A percentile compares a stretch with the other conserved stretches of the same genome.
Evolutionary conservation across 2,888 invertebrate genomes (phyloP).

Genomic region (Cosmorhoe ocellata): DNA sequence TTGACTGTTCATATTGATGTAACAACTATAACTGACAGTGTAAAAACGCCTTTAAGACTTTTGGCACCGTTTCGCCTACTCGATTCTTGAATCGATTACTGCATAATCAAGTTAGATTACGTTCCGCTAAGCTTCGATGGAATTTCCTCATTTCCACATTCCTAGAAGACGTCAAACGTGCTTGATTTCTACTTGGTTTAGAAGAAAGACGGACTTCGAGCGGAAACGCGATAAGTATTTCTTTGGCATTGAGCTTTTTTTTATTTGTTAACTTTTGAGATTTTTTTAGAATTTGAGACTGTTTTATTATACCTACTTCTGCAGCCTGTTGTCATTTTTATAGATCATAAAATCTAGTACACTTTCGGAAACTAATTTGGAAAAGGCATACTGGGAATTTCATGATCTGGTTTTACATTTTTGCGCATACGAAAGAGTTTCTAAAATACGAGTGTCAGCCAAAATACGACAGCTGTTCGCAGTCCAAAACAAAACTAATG

Average conservation of each 20-base stretch:
- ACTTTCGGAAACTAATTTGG: too few relatives aligned
- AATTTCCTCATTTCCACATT: conserved; percentile 40
- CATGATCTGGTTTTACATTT: conserved; percentile 1
- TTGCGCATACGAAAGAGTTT: conserved; percentile 15
- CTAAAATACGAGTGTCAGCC: conserved; percentile 26
- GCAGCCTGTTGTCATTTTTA: too few relatives aligned
- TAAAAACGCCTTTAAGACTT: conserved; percentile 27
- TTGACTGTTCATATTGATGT: not conserved
- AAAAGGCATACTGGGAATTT: too few relatives aligned
- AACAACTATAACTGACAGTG: not conserved
- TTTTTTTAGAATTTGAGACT: too few relatives aligned
- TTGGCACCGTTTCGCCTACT: conserved; percentile 36
- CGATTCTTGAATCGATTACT: conserved; percentile 43
- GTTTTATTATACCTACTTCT: too few relatives aligned
- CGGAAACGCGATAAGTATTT: too few relatives aligned
- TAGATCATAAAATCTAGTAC: too few relatives aligned
- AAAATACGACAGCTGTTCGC: conserved; percentile 41
- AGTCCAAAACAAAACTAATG: conserved; percentile 47
- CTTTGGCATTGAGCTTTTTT: too few relatives aligned
- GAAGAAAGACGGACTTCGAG: too few relatives aligned
- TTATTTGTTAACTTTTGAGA: too few relatives aligned
- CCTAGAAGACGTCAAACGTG: conserved; percentile 21
- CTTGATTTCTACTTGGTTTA: conserved; percentile 14
- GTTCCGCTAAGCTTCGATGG: conserved; percentile 35
- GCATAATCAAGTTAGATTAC: conserved; percentile 43